phyloP scores from a whole-genome alignment of 1,140 invertebrate species.

The Apolygus lucorum region DNA sequence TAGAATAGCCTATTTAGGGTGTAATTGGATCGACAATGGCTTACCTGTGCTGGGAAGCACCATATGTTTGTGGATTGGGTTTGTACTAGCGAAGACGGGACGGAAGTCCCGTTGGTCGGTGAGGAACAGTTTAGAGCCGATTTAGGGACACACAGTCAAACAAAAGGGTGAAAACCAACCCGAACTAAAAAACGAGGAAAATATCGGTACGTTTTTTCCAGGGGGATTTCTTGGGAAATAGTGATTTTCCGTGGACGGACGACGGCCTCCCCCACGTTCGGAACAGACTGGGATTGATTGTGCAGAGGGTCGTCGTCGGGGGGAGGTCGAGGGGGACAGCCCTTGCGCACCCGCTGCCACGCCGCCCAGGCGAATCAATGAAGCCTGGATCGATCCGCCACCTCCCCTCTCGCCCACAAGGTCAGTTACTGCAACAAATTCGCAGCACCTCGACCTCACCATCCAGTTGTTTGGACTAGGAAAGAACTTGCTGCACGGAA shows the following conservation, averaged over 20 bases:
- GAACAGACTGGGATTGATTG: background rate
- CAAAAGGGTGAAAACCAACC: background rate
- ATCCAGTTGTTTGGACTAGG: no score
- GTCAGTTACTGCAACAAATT: conserved; percentile 14
- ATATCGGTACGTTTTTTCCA: background rate
- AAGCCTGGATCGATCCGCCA: conserved; percentile 4
- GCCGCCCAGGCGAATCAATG: conserved; percentile 10
- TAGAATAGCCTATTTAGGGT: no score
- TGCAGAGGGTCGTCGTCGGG: background rate
- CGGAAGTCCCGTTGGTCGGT: background rate
- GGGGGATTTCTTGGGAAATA: background rate
- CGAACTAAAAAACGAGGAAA: background rate
- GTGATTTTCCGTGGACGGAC: background rate
- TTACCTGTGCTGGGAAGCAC: conserved; percentile 32
- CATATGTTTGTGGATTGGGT: conserved; percentile 31
- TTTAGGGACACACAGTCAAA: background rate
- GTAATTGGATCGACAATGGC: background rate
- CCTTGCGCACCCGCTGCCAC: background rate
- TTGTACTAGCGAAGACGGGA: conserved; percentile 14
- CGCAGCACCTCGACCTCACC: no score
- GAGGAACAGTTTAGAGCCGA: conserved; percentile 5
- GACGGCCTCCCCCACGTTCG: background rate
- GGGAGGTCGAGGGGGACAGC: background rate
- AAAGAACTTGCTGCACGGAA: no score
- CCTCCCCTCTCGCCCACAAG: conserved; percentile 8